Evolutionary conservation across 2,797 vertebrate genomes (phyloP), one percentile per base, ranked within the genome.

Genomic region (Rachycentron canadum): DNA sequence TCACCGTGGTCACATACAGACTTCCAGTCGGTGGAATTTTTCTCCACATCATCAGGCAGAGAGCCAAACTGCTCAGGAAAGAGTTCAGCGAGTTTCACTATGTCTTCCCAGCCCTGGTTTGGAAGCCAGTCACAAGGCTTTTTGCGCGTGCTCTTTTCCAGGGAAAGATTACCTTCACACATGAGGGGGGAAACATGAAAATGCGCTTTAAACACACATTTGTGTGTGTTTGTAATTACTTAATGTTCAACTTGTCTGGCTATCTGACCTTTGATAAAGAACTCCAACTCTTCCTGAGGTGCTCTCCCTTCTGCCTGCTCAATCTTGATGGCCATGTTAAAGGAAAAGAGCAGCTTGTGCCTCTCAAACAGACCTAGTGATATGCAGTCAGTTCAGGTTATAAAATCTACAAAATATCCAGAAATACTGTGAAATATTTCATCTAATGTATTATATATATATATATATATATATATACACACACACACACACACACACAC

Each of bases 311-410:
- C 96, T 0, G 96, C 96, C 91, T 98, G 98, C 65, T 98, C 97
- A 56, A 99, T 97, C 93, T 97, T 99, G 78, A 99, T 93, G 21
- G 97, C 96, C 97, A 99, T 96, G 70, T 97, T 97, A 61, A 99
- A 99, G 56, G 98, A 97, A 86, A 97, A 99, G 0, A 99, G 96
- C 21, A 99, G 90, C 89, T 99, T 99, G 94, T 99, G 97, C 77
- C 83, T 97, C 91, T 99, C 98, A 82, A 99, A 99, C 86, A 99
- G 89, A 69, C 98, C 98, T 99, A 63, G 0, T 12, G 41, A 90
- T 12, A 83, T 36, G 53, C 3, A 81, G 26, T 21, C 0, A 66
- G 38, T 28, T 71, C 36, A 59, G 13, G 26, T 73, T 41, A 69
- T 28, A 32, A 60, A 71, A 71, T 17, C 17, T 40, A 10, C 4